These are phyloP conservation scores for Thecophora atra DNA, from an alignment of 2,888 invertebrate genomes.

Conservation along the genomic window DNA sequence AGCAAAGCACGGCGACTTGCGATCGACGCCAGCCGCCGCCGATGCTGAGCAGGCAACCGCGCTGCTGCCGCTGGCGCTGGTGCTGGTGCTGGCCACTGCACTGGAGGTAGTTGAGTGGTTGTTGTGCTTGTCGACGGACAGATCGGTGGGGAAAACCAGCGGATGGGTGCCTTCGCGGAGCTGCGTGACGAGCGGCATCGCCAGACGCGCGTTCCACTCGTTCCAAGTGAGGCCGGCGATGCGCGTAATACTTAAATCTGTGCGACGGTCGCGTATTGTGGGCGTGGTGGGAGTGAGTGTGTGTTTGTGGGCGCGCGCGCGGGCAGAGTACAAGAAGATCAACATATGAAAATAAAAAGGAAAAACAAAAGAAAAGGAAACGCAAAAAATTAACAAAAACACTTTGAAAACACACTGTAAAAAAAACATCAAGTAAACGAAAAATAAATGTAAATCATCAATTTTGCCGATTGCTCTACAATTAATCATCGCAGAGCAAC, in stretches of 20 bases:
- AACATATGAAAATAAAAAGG: conserved; percentile 45
- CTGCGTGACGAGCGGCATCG: conserved; percentile 74
- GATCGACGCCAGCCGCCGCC: conserved; percentile 21
- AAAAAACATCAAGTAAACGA: conserved; percentile 44
- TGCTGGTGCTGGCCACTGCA: conserved; percentile 35
- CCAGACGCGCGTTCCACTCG: conserved; percentile 79
- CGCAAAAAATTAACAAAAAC: conserved; percentile 36
- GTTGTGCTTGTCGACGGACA: conserved; percentile 60
- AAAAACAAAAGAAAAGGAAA: conserved; percentile 45
- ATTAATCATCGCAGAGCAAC: no score
- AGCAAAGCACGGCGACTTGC: conserved; percentile 35
- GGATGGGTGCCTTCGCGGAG: conserved; percentile 69
- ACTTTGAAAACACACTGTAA: conserved; percentile 34
- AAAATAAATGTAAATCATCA: conserved; percentile 35
- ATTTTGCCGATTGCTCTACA: no score
- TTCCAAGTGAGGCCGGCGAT: conserved; percentile 77
- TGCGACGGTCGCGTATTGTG: conserved; percentile 24
- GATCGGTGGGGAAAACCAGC: conserved; percentile 64
- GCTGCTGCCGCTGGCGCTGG: conserved; percentile 39
- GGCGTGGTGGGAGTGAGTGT: conserved; percentile 24
- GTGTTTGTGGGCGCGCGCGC: conserved; percentile 13
- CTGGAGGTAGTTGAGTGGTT: conserved; percentile 42
- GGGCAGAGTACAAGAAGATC: conserved; percentile 32
- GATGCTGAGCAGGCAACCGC: conserved; percentile 23
- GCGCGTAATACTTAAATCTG: conserved; percentile 79